Evolutionary conservation across 2,113 vertebrate species (phyloP).

Genomic region (Callaeas wilsoni): DNA sequence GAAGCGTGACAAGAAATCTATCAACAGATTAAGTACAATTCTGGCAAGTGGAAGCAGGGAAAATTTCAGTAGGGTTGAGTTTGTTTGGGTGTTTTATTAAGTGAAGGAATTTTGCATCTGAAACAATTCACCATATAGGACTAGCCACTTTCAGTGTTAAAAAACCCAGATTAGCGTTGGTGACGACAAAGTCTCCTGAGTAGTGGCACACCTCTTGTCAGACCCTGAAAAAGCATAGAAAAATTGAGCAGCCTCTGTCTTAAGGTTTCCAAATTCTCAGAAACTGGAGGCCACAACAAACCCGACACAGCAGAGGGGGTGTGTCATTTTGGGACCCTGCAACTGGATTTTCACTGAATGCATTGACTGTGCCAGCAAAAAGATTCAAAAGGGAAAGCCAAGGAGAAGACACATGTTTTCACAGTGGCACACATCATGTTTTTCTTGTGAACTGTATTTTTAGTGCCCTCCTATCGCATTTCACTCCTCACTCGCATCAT

Average conservation of each 20-base stretch:
- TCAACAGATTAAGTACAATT: background rate
- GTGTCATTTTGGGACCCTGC: background rate
- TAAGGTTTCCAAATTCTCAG: background rate
- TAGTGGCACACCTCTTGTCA: background rate
- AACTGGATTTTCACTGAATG: background rate
- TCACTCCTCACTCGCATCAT: background rate
- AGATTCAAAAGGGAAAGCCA: background rate
- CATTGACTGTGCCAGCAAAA: background rate
- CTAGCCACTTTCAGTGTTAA: background rate
- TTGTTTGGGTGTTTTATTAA: background rate
- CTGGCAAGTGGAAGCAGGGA: background rate
- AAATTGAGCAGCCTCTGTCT: background rate
- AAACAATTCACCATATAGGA: background rate
- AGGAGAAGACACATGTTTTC: background rate
- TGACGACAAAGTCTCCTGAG: background rate
- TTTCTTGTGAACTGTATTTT: background rate
- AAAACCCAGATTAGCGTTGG: background rate
- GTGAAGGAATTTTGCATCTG: background rate
- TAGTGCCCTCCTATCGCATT: background rate
- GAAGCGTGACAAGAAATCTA: background rate
- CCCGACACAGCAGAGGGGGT: fast-evolving
- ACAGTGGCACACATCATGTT: background rate
- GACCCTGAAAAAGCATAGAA: background rate
- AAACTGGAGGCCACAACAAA: background rate
- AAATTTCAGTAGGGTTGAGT: fast-evolving